Evolutionary conservation across 2,113 vertebrate genomes (phyloP).

Genomic region (Trichomycterus rosablanca): DNA sequence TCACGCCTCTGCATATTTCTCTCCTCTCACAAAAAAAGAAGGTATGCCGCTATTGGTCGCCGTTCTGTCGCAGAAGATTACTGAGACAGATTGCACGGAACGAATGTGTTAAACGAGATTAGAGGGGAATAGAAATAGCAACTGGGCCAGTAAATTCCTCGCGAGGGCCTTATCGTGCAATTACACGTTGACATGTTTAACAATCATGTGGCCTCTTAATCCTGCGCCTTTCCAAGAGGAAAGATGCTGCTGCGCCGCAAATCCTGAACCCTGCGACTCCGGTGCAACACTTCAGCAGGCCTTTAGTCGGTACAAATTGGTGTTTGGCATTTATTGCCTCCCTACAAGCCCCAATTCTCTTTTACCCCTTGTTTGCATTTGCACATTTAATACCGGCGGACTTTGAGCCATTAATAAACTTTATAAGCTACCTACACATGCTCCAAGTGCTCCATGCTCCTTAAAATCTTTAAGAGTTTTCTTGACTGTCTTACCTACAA

Average conservation of each 20-base stretch:
- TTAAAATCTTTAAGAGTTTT: too few species aligned
- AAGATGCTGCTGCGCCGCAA: constrained; percentile 81
- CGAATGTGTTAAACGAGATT: constrained; percentile 99
- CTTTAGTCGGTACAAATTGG: constrained; percentile 49
- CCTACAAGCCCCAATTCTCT: constrained; percentile 47
- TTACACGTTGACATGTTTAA: constrained; percentile 99
- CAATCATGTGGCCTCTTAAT: constrained; percentile 99
- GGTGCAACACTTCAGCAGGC: constrained; percentile 54
- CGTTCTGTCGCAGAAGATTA: constrained; percentile 98
- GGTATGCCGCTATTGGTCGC: constrained; percentile 89
- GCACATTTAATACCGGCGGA: too few species aligned
- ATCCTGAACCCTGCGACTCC: constrained; percentile 70
- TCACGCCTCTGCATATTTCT: constrained; percentile 99
- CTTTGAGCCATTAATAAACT: too few species aligned
- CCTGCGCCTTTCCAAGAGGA: constrained; percentile 90
- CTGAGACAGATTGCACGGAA: constrained; percentile 99
- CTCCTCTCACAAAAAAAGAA: constrained; percentile 79
- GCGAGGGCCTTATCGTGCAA: constrained; percentile 99
- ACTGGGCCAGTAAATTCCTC: constrained; percentile 99
- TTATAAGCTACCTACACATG: too few species aligned
- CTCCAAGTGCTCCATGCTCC: too few species aligned
- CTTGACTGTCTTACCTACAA: too few species aligned
- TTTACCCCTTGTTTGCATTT: too few species aligned
- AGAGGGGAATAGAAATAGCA: constrained; percentile 99
- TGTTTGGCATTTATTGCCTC: constrained; percentile 61